Conservation (phyloP, 2,113 vertebrate species). For the Barnardius zonarius region DNA sequence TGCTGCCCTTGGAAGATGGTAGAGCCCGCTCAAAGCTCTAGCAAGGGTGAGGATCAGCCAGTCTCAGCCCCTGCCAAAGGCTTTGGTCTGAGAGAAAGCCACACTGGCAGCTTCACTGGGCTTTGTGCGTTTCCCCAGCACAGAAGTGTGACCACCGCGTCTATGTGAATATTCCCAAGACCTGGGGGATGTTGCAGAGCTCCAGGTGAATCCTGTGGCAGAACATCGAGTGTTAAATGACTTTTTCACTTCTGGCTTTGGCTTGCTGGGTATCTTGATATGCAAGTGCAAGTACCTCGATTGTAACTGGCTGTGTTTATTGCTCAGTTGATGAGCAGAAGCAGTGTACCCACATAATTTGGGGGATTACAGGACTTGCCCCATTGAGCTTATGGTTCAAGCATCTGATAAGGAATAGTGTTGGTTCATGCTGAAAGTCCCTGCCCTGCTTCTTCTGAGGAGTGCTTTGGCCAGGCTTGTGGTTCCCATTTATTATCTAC, state of each 20-base stretch:
- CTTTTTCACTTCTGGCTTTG: not conserved
- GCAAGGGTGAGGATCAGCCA: not conserved
- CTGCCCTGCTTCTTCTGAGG: not conserved
- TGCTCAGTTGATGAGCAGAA: not conserved
- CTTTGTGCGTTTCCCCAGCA: not conserved
- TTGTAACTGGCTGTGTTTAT: not conserved
- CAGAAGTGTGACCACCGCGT: not conserved
- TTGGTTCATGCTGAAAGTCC: not conserved
- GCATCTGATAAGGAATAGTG: not conserved
- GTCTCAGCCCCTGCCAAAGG: not conserved
- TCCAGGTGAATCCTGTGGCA: not conserved
- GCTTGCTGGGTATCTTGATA: not conserved
- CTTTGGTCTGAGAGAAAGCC: not conserved
- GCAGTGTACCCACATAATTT: not conserved
- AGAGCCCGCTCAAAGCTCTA: not conserved
- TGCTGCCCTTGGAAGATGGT: rapidly evolving
- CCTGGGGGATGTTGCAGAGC: not conserved
- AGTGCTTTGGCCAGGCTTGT: not conserved
- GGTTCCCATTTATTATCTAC: not conserved
- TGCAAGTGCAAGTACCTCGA: not conserved
- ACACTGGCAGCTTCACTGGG: not conserved
- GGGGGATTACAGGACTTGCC: not conserved
- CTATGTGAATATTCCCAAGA: not conserved
- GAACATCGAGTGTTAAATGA: not conserved
- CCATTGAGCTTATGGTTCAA: not conserved